A percentile compares a stretch with the other conserved stretches of the same genome.
Evolutionary conservation across 1,140 invertebrate genomes (phyloP).

Genomic region (Galleria mellonella): DNA sequence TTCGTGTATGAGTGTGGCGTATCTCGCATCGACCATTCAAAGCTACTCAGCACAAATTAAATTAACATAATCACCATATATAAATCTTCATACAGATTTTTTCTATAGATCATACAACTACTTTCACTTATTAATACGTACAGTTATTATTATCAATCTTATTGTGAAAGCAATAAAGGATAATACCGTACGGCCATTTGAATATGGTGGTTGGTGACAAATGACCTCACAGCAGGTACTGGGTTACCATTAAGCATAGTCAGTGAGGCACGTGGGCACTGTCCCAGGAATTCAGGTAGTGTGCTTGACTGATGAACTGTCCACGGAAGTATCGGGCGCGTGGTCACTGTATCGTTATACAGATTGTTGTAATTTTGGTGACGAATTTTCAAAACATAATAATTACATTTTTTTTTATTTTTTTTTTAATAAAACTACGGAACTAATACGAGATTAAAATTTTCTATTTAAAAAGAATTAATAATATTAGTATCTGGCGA

Average conservation of each 20-base stretch:
- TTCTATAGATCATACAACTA: neutral
- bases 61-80: neutral
- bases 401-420: too few relatives aligned
- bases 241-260: conserved; percentile 37
- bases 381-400: too few relatives aligned
- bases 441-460: too few relatives aligned
- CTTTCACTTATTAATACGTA: neutral
- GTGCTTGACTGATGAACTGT: conserved; percentile 32
- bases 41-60: conserved; percentile 2
- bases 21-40: neutral
- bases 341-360: conserved; percentile 16
- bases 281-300: conserved; percentile 44
- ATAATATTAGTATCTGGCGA: too few relatives aligned
- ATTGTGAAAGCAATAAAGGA: neutral
- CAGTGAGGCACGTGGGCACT: conserved; percentile 23
- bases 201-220: conserved; percentile 21
- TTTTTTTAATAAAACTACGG: too few relatives aligned
- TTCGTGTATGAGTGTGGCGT: too few relatives aligned
- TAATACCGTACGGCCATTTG: neutral
- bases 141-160: conserved; percentile 3
- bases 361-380: conserved; percentile 1
- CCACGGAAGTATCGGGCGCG: conserved; percentile 12
- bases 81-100: neutral
- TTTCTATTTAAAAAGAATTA: too few relatives aligned
- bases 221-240: conserved; percentile 43